A percentile compares a stretch with the other conserved stretches of the same genome.
These are phyloP conservation scores for Heliothis virescens DNA, from an alignment of 1,140 invertebrate species.

Conservation along the genomic window DNA sequence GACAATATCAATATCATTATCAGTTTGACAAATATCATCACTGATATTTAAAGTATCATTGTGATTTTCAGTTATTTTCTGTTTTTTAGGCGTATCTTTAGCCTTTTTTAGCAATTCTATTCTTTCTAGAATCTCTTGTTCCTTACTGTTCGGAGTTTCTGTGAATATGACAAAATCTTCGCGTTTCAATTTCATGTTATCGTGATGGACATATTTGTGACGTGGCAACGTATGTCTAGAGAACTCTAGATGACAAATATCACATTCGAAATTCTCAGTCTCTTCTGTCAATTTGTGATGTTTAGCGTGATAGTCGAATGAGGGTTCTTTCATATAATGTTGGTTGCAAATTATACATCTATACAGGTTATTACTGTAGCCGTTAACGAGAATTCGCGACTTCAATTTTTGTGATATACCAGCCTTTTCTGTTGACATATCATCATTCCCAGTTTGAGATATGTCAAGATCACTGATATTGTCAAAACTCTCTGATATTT, in stretches of 20 bases:
- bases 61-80: background rate
- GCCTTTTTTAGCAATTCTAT: background rate
- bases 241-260: constrained; percentile 8
- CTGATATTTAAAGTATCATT: background rate
- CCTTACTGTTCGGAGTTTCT: background rate
- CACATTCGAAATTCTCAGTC: background rate
- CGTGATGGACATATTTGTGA: constrained; percentile 28
- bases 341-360: background rate
- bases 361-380: background rate
- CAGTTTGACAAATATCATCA: background rate
- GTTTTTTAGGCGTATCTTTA: background rate
- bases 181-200: background rate
- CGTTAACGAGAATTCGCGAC: background rate
- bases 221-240: background rate
- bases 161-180: background rate
- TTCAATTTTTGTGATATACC: constrained; percentile 1
- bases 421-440: background rate
- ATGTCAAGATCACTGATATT: background rate
- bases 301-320: background rate
- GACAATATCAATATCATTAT: background rate
- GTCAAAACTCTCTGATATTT: background rate
- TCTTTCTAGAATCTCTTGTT: background rate
- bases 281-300: too few relatives aligned
- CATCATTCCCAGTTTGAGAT: background rate
- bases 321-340: constrained; percentile 11